Percentiles rank a stretch among this genome's conserved stretches.
phyloP scores from a whole-genome alignment of 2,113 vertebrate species.

The Pterophyllum scalare region DNA sequence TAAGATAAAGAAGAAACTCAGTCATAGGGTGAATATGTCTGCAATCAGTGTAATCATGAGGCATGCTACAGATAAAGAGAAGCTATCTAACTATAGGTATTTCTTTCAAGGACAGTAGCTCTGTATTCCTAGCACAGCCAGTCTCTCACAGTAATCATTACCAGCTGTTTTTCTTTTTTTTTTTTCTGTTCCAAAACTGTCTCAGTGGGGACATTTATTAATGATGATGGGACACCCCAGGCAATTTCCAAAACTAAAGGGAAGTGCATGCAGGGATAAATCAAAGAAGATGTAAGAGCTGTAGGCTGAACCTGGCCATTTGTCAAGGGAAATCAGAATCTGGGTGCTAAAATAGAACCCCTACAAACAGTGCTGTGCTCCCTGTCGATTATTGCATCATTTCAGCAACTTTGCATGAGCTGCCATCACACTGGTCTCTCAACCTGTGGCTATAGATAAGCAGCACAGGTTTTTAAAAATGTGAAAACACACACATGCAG shows the following conservation, averaged over 20 bases:
- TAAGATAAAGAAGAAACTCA: slow-evolving; percentile 7
- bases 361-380: background rate
- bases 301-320: slow-evolving; percentile 29
- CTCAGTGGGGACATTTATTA: slow-evolving; percentile 63
- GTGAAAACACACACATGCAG: slow-evolving; percentile 1
- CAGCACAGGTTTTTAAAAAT: background rate
- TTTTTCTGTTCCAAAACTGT: slow-evolving; percentile 41
- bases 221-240: slow-evolving; percentile 62
- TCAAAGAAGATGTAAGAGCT: slow-evolving; percentile 57
- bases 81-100: slow-evolving; percentile 15
- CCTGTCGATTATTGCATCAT: background rate
- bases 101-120: slow-evolving; percentile 37
- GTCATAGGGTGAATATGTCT: background rate
- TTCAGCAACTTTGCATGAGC: background rate
- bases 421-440: background rate
- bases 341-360: slow-evolving; percentile 19
- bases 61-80: background rate
- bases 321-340: slow-evolving; percentile 27
- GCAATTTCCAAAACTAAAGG: slow-evolving; percentile 68
- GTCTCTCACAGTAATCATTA: slow-evolving; percentile 29
- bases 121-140: background rate
- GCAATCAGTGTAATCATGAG: background rate
- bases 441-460: slow-evolving; percentile 12
- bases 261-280: slow-evolving; percentile 64
- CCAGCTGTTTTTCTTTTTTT: slow-evolving; percentile 37